A percentile compares a stretch with the other conserved stretches of the same genome.
Conservation (phyloP, 1,140 invertebrate species). For the Eciton burchellii region DNA sequence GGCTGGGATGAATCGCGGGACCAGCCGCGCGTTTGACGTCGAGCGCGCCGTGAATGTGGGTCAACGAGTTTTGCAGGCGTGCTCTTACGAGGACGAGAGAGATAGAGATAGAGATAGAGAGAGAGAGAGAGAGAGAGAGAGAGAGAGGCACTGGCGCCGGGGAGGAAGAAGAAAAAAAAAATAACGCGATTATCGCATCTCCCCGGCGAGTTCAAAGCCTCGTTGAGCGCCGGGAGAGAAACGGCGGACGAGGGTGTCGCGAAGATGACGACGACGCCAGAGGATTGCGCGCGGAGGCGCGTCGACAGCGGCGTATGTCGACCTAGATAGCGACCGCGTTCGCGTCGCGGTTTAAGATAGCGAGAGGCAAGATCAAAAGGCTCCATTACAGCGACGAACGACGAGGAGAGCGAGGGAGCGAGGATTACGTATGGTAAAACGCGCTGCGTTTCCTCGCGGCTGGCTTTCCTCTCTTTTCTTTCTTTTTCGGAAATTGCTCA, state of each 20-base stretch:
- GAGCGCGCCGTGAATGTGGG: conserved; percentile 1
- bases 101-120: too few species aligned
- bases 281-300: too few species aligned
- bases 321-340: conserved; percentile 58
- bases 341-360: conserved; percentile 51
- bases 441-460: conserved; percentile 26
- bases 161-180: conserved; percentile 35
- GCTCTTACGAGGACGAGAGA: too few species aligned
- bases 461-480: too few species aligned
- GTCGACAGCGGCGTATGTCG: conserved; percentile 54
- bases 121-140: too few species aligned
- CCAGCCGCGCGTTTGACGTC: not conserved
- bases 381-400: conserved; percentile 44
- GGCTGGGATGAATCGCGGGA: not conserved
- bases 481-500: conserved; percentile 53
- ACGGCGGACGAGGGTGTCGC: conserved; percentile 68
- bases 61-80: conserved; percentile 27
- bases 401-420: conserved; percentile 12
- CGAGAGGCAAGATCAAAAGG: conserved; percentile 52
- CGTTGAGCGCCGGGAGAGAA: conserved; percentile 54
- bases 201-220: conserved; percentile 68
- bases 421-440: conserved; percentile 46
- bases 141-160: not conserved
- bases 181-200: conserved; percentile 69
- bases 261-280: conserved; percentile 66